A percentile compares a stretch with the other conserved stretches of the same genome.
phyloP scores from a whole-genome alignment of 2,113 vertebrate species.

The Calidris pugnax region DNA sequence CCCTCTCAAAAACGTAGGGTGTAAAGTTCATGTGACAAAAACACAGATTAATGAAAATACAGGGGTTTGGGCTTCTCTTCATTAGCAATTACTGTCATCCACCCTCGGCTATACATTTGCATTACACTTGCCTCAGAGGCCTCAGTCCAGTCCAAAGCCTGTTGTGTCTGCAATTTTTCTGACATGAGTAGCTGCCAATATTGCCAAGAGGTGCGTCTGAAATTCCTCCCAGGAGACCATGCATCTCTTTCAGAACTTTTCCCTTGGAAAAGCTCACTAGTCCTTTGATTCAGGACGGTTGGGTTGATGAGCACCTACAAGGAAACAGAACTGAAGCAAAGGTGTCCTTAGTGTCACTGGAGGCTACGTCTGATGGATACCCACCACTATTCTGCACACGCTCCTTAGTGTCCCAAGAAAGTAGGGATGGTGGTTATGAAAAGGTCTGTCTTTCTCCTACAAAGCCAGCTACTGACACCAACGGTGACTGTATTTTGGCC shows the following conservation, averaged over 20 bases:
- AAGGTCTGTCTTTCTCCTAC: not conserved
- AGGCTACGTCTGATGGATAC: fast-evolving
- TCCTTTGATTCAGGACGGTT: not conserved
- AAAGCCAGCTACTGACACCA: not conserved
- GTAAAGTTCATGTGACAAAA: not conserved
- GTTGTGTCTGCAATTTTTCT: not conserved
- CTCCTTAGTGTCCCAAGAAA: not conserved
- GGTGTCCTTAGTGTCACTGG: not conserved
- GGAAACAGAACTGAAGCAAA: not conserved
- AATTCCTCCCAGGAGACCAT: not conserved
- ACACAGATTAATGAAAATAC: not conserved
- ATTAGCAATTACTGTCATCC: not conserved
- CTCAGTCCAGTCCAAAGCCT: not conserved
- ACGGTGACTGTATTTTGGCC: not conserved
- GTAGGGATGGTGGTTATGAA: not conserved
- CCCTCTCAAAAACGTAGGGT: slow-evolving; percentile 53
- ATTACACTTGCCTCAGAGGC: not conserved
- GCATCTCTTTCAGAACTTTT: not conserved
- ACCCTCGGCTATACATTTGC: not conserved
- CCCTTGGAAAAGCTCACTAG: not conserved
- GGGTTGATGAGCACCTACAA: not conserved
- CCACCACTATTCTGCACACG: not conserved
- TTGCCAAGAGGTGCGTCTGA: not conserved
- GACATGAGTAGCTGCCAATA: fast-evolving
- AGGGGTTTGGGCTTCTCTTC: not conserved